A percentile compares a stretch with the other conserved stretches of the same genome.
These are phyloP conservation scores for Corythornis cristatus DNA, from an alignment of 2,113 vertebrate genomes.

Conservation along the genomic window DNA sequence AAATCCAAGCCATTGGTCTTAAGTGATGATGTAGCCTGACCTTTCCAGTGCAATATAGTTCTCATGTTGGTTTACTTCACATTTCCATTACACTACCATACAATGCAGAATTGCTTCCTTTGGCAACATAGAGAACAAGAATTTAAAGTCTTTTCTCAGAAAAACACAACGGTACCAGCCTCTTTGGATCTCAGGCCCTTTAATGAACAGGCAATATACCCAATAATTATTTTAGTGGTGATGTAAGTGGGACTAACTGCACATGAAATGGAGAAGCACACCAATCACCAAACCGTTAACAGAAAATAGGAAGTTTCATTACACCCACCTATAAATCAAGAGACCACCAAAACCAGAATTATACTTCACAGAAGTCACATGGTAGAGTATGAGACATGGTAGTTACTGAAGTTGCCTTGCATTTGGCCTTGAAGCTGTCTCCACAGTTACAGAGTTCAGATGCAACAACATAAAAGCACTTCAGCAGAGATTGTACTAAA, in stretches of 20 bases:
- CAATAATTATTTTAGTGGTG: neutral
- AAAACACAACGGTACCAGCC: neutral
- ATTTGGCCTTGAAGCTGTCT: constrained; percentile 21
- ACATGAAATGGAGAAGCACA: neutral
- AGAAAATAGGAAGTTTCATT: neutral
- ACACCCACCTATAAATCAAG: neutral
- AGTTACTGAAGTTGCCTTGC: neutral
- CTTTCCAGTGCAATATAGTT: neutral
- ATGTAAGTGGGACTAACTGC: neutral
- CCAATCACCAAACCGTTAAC: neutral
- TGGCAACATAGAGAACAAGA: neutral
- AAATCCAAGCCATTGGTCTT: neutral
- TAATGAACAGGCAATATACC: neutral
- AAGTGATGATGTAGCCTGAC: neutral
- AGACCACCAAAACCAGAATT: neutral
- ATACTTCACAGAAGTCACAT: neutral
- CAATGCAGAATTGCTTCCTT: neutral
- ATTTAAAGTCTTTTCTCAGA: neutral
- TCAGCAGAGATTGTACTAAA: neutral
- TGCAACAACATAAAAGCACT: neutral
- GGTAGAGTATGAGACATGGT: accelerated
- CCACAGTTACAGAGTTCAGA: neutral
- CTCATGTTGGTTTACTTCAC: neutral
- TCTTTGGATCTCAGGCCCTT: neutral
- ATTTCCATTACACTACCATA: neutral